Conservation (phyloP, 1,140 invertebrate genomes). For the Mamestra configurata region DNA sequence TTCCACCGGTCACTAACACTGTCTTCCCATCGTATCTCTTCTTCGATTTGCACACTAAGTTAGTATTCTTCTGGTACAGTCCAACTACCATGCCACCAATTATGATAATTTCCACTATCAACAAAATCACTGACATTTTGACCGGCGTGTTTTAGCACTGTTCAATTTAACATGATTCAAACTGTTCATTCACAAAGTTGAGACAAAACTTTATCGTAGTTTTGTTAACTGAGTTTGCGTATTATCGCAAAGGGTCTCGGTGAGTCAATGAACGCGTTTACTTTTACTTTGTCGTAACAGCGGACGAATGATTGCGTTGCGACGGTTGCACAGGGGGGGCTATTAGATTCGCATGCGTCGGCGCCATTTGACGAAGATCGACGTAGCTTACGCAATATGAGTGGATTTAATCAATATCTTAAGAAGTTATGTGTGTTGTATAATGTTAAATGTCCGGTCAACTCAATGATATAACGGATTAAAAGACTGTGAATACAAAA, state of each 20-base stretch:
- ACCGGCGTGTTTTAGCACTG: background rate
- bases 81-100: constrained; percentile 61
- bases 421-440: background rate
- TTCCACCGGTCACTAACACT: constrained; percentile 92
- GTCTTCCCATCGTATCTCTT: constrained; percentile 72
- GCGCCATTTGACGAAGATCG: constrained; percentile 3
- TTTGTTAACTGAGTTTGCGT: constrained; percentile 16
- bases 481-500: background rate
- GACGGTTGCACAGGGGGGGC: constrained; percentile 37
- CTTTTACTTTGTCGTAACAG: constrained; percentile 58
- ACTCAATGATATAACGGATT: too few species aligned
- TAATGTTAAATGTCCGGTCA: background rate
- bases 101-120: constrained; percentile 57
- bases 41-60: constrained; percentile 70
- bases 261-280: constrained; percentile 55
- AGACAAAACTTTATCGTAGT: background rate
- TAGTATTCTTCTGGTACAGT: constrained; percentile 75
- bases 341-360: constrained; percentile 30
- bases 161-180: background rate
- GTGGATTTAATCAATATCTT: background rate
- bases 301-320: constrained; percentile 49
- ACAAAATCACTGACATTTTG: constrained; percentile 64
- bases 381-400: background rate
- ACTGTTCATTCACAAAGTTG: background rate
- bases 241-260: constrained; percentile 11